Conservation (phyloP, 30 jellyfish, hydroid and myxozoan species). For the Mastigias papua region DNA sequence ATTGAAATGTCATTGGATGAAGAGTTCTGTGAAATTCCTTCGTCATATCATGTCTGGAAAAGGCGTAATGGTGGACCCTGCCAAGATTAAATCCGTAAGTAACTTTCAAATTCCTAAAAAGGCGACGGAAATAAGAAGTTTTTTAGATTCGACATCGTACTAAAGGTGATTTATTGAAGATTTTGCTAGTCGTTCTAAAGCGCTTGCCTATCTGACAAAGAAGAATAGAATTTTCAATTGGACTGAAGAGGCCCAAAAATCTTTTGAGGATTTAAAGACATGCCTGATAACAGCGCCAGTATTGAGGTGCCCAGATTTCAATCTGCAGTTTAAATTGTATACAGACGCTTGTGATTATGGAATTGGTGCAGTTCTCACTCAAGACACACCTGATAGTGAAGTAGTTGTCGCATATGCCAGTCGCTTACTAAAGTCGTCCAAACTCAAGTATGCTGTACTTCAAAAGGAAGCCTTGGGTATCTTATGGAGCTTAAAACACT, state of each 20-base stretch:
- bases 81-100: constrained; percentile 17
- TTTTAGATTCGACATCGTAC: constrained; percentile 51
- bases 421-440: constrained; percentile 41
- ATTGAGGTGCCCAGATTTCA: constrained; percentile 53
- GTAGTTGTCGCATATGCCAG: constrained; percentile 64
- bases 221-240: background rate
- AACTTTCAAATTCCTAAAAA: constrained; percentile 49
- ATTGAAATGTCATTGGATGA: constrained; percentile 56
- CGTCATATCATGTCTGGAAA: constrained; percentile 44
- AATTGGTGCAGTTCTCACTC: constrained; percentile 69
- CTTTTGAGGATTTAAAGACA: constrained; percentile 11
- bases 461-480: constrained; percentile 62
- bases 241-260: background rate
- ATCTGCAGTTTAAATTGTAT: constrained; percentile 21
- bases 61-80: constrained; percentile 56
- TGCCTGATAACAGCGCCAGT: constrained; percentile 57
- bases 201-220: constrained; percentile 47
- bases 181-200: constrained; percentile 36
- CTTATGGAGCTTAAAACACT: constrained; percentile 55
- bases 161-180: constrained; percentile 60
- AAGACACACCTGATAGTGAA: constrained; percentile 53
- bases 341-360: constrained; percentile 74
- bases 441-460: constrained; percentile 44
- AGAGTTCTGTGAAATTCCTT: constrained; percentile 43
- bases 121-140: constrained; percentile 32